Evolutionary conservation across 2,888 invertebrate species (phyloP).

Genomic region (Cephus spinipes): DNA sequence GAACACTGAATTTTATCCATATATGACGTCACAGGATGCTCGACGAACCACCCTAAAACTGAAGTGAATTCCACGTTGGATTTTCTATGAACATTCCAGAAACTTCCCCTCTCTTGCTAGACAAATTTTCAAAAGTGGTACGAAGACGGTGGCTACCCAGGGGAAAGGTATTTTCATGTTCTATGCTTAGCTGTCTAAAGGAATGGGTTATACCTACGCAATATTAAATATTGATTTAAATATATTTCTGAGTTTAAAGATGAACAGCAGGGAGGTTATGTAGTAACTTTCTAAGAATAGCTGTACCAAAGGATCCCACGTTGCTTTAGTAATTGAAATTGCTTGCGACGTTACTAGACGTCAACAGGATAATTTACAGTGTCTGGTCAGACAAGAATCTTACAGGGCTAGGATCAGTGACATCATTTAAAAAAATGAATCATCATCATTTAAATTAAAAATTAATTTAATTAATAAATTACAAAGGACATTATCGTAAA

Average conservation of each 20-base stretch:
- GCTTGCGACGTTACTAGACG: not conserved
- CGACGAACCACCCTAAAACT: not conserved
- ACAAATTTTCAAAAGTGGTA: not conserved
- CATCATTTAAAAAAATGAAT: not conserved
- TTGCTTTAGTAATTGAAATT: too few relatives aligned
- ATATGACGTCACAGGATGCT: not conserved
- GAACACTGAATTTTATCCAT: not conserved
- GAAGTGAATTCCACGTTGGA: not conserved
- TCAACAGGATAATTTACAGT: not conserved
- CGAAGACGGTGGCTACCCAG: not conserved
- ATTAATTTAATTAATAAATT: not conserved
- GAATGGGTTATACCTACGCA: not conserved
- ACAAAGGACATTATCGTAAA: not conserved
- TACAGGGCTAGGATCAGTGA: not conserved
- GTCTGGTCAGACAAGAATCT: not conserved
- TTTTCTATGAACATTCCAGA: not conserved
- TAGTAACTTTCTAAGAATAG: not conserved
- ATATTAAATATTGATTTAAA: not conserved
- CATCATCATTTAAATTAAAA: not conserved
- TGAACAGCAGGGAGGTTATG: not conserved
- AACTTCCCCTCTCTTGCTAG: not conserved
- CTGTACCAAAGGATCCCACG: too few relatives aligned
- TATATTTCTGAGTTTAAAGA: not conserved
- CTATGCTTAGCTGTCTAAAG: not conserved
- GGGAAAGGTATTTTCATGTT: not conserved